Conservation (phyloP, 1,140 invertebrate species). For the Apis mellifera region DNA sequence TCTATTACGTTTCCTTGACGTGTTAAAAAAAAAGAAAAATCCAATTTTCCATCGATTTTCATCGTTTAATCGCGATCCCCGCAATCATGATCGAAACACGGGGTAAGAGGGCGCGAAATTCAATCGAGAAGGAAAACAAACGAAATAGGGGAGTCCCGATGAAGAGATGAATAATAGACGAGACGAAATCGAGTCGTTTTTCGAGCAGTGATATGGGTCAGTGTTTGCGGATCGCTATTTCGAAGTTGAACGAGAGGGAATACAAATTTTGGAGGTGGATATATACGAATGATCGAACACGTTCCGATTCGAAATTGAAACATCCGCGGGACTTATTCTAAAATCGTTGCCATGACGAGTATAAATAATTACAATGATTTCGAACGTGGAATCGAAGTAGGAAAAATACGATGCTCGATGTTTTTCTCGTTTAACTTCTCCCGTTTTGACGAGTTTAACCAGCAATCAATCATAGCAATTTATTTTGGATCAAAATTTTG, state of each 20-base stretch:
- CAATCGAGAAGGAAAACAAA: neutral
- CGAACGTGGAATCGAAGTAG: neutral
- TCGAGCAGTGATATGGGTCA: slow-evolving; percentile 25
- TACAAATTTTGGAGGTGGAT: slow-evolving; percentile 32
- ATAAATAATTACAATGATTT: slow-evolving; percentile 19
- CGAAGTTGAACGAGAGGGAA: slow-evolving; percentile 13
- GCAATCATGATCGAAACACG: neutral
- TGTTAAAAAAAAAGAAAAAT: neutral
- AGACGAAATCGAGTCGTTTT: slow-evolving; percentile 5
- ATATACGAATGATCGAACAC: neutral
- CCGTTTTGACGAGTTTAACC: neutral
- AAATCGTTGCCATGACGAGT: neutral
- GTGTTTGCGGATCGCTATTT: slow-evolving; percentile 16
- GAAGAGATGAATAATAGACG: slow-evolving; percentile 17
- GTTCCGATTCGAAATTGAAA: slow-evolving; percentile 34
- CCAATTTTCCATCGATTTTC: neutral
- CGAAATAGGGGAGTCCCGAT: neutral
- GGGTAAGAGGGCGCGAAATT: neutral
- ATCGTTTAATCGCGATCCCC: no score
- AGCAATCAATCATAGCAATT: neutral
- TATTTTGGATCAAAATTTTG: no score
- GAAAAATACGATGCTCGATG: neutral
- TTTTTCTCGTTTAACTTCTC: neutral
- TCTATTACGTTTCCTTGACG: no score
- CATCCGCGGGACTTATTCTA: slow-evolving; percentile 1